These are phyloP conservation scores for Timema podura DNA, from an alignment of 2,888 invertebrate genomes.

Conservation along the genomic window DNA sequence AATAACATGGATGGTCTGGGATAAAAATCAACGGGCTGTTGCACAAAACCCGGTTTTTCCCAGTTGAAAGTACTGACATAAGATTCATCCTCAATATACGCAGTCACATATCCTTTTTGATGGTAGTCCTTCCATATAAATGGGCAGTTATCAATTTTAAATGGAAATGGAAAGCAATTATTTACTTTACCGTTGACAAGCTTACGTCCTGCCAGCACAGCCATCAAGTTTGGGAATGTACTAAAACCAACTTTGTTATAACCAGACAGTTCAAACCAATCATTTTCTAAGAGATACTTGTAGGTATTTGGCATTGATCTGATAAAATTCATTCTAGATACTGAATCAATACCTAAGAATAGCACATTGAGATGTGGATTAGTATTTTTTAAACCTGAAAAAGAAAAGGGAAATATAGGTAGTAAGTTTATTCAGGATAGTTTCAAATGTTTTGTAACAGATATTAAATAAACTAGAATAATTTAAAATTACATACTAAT, in stretches of 20 bases:
- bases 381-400: no score
- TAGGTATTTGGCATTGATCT: slow-evolving; percentile 71
- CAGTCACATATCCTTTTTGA: slow-evolving; percentile 36
- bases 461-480: no score
- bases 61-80: slow-evolving; percentile 44
- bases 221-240: slow-evolving; percentile 85
- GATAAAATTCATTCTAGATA: slow-evolving; percentile 73
- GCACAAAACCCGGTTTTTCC: slow-evolving; percentile 43
- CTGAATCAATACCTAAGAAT: slow-evolving; percentile 79
- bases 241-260: slow-evolving; percentile 78
- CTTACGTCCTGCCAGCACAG: slow-evolving; percentile 69
- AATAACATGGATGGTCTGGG: slow-evolving; percentile 42
- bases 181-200: slow-evolving; percentile 48
- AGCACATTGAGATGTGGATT: slow-evolving; percentile 51
- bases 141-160: slow-evolving; percentile 41
- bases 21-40: slow-evolving; percentile 44
- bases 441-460: no score
- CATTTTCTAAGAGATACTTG: slow-evolving; percentile 61
- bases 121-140: slow-evolving; percentile 47
- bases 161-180: not conserved
- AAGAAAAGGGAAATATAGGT: no score
- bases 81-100: slow-evolving; percentile 39
- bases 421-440: no score
- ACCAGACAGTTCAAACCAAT: slow-evolving; percentile 68
- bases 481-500: no score